Base-by-base conservation (phyloP, 2,113 vertebrate species). In the Ctenodactylus gundi region DNA sequence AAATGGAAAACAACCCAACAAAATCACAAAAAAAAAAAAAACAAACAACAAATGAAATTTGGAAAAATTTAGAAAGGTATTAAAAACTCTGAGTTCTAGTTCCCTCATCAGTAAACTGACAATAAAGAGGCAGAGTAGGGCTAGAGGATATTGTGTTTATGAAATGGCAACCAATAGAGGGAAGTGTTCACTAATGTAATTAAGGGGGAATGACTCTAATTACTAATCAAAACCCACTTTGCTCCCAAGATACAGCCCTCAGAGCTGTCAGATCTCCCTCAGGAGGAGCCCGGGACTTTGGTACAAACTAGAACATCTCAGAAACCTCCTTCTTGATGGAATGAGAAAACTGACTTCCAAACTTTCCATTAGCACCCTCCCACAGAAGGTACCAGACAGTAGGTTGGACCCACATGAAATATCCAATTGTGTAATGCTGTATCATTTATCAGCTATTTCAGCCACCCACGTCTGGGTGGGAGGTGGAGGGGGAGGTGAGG, bases 361-460 rank as follows among this genome's bases (percentile, higher is more conserved):
- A 65, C 17, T 27, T 65, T 70, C 36, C 85, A 55, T 36, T 10
- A 34, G 21, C 21, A 2, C 34, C 15, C 51, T 87, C 53, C 76
- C 86, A 58, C 2, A 3, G 41, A 93, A 68, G 64, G 68, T 46
- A 62, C 39, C 65, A 85, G 70, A 44, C 34, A 39, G 57, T 1
- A 7, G 64, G 25, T 10, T 58, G 41, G 73, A 29, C 60, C n/a
- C 62, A 70, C 41, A 70, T 62, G 11, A 76, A 94, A 95, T 89
- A 55, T 53, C 53, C 36, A 34, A 0, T 91, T 94, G 64, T 57
- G 44, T 20, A 73, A 93, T 89, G n/a, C 34, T 25, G 6, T 53
- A 46, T 93, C 89, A 73, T 84, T 91, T 92, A 72, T 94, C 9
- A 68, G 70, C 20, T 85, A 75, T 31, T 44, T 92, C 76, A 41